phyloP scores from a whole-genome alignment of 2,888 invertebrate genomes.

The Andrena bicolor region DNA sequence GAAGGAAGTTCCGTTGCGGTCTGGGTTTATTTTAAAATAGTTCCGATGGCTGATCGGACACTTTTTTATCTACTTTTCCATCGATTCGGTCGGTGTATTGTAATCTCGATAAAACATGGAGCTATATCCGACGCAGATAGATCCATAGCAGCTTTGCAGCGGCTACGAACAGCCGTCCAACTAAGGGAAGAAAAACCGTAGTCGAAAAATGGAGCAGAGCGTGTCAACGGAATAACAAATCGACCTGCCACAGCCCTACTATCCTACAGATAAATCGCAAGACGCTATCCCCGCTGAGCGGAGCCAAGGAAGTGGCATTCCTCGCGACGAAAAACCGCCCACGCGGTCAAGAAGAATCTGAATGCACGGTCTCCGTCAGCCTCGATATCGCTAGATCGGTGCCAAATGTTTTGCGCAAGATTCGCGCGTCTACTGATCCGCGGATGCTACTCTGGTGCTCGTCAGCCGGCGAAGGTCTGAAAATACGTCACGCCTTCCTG shows the following conservation, averaged over 20 bases:
- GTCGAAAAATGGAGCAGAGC: conserved; percentile 12
- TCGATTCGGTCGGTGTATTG: neutral
- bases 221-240: conserved; percentile 36
- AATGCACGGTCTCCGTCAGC: conserved; percentile 5
- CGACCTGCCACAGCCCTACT: conserved; percentile 17
- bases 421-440: neutral
- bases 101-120: neutral
- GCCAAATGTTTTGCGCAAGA: conserved; percentile 47
- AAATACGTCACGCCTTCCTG: conserved; percentile 9
- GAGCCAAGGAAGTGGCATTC: conserved; percentile 27
- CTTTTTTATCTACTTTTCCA: neutral
- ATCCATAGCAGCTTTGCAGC: no score
- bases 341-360: conserved; percentile 24
- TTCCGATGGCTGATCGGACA: no score
- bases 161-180: neutral
- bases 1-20: neutral
- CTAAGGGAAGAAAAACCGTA: no score
- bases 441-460: neutral
- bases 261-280: neutral
- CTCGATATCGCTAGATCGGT: conserved; percentile 2
- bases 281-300: neutral
- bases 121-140: neutral
- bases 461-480: neutral
- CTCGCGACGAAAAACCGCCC: neutral
- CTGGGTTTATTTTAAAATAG: neutral